These are phyloP conservation scores for Odontamblyopus rebecca DNA, from an alignment of 2,797 vertebrate species.

Conservation along the genomic window DNA sequence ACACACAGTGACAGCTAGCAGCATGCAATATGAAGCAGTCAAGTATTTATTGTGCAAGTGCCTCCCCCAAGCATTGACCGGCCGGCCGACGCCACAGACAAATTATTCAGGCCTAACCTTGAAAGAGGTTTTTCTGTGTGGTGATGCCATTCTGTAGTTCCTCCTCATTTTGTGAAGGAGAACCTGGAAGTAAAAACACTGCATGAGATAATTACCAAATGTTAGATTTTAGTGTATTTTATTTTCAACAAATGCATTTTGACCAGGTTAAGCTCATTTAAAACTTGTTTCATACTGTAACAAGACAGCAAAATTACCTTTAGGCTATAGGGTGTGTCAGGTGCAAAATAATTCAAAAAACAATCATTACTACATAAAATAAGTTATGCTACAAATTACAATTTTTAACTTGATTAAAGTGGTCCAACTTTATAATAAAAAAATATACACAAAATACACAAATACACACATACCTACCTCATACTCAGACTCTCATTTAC, in stretches of 20 bases:
- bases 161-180: conserved; percentile 68
- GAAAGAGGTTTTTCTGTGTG: conserved; percentile 76
- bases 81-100: conserved; percentile 47
- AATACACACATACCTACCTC: no score
- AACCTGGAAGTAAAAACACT: conserved; percentile 55
- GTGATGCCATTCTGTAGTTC: conserved; percentile 75
- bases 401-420: no score
- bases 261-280: not conserved
- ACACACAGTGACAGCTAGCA: conserved; percentile 38
- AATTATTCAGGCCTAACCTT: conserved; percentile 71
- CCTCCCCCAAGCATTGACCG: conserved; percentile 40
- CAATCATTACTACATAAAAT: not conserved
- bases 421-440: no score
- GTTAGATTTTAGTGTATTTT: not conserved
- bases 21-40: conserved; percentile 56
- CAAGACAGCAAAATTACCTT: not conserved
- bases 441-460: no score
- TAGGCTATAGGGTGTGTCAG: not conserved
- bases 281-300: not conserved
- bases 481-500: not conserved
- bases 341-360: not conserved
- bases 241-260: not conserved
- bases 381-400: not conserved
- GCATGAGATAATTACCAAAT: not conserved
- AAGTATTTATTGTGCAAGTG: conserved; percentile 41